Evolutionary conservation across 2,888 invertebrate species (phyloP).

Genomic region (Marronus borbonicus): DNA sequence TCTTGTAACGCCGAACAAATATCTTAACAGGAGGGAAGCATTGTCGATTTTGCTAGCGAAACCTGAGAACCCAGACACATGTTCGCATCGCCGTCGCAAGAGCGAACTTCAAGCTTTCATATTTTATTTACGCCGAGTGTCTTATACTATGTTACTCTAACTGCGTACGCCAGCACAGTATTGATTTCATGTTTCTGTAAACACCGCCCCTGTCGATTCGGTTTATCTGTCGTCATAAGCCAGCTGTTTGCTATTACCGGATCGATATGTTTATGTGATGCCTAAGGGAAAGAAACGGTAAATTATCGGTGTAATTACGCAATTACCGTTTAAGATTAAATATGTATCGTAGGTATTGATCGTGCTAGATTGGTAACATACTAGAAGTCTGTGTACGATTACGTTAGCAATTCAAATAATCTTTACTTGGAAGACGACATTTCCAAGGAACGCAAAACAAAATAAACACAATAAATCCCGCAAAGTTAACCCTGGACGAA

Average conservation of each 20-base stretch:
- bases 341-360: neutral
- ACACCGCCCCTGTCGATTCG: neutral
- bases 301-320: neutral
- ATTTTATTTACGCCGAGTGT: conserved; percentile 18
- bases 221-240: conserved; percentile 7
- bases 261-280: conserved; percentile 15
- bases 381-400: no score
- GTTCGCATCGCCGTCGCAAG: neutral
- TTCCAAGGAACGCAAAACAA: no score
- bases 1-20: neutral
- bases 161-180: neutral
- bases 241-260: conserved; percentile 3
- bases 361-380: neutral
- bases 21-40: neutral
- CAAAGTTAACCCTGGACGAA: neutral
- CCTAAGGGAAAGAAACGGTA: conserved; percentile 4
- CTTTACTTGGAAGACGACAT: no score
- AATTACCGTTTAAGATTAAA: neutral
- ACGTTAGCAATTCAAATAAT: no score
- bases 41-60: neutral
- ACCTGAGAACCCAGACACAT: conserved; percentile 7
- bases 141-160: neutral
- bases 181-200: neutral
- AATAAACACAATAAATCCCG: neutral
- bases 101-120: conserved; percentile 7